A percentile compares a stretch with the other conserved stretches of the same genome.
These are phyloP conservation scores for Cheilosia pagana DNA, from an alignment of 2,888 invertebrate species.

Conservation along the genomic window DNA sequence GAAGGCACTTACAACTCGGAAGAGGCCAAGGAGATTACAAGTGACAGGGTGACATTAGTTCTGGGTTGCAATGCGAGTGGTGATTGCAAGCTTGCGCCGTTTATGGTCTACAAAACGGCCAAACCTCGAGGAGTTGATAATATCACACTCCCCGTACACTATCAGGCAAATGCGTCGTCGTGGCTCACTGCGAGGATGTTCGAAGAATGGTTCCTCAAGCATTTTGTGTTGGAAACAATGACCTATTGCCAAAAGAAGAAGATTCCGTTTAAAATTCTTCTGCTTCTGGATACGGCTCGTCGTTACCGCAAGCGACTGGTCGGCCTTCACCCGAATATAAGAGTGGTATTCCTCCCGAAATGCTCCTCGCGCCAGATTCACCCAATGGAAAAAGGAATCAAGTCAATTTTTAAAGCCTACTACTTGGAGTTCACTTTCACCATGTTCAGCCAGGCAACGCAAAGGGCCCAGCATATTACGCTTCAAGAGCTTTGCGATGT, in stretches of 20 bases:
- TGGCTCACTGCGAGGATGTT: slow-evolving; percentile 4
- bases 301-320: neutral
- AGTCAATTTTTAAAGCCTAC: slow-evolving; percentile 7
- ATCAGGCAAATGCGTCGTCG: neutral
- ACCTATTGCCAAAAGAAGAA: neutral
- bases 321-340: slow-evolving; percentile 7
- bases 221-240: slow-evolving; percentile 1
- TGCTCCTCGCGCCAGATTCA: neutral
- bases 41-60: neutral
- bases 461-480: neutral
- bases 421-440: neutral
- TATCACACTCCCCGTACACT: neutral
- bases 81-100: neutral
- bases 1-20: slow-evolving; percentile 77
- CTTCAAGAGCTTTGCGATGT: slow-evolving; percentile 1
- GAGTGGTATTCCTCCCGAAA: neutral
- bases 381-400: slow-evolving; percentile 6
- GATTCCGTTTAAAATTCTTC: slow-evolving; percentile 14
- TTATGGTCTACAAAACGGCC: neutral
- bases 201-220: slow-evolving; percentile 8
- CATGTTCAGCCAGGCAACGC: neutral
- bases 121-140: neutral
- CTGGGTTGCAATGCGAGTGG: slow-evolving; percentile 5
- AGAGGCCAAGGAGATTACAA: slow-evolving; percentile 39
- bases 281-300: neutral